Base-by-base conservation (phyloP, 2,888 invertebrate genomes). In the Drosophila meridiana region DNA sequence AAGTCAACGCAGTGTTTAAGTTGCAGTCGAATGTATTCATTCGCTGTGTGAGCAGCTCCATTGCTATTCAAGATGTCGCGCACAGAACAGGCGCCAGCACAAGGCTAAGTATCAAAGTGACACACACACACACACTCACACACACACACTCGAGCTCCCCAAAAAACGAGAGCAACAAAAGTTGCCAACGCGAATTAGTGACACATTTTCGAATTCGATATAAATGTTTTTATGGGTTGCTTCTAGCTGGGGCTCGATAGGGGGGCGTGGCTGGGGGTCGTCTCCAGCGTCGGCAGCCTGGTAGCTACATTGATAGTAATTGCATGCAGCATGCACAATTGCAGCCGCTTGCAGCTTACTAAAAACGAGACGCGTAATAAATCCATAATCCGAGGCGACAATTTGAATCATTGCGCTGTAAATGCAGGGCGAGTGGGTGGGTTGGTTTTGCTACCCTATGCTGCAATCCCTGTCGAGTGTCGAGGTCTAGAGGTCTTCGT, bases 351-450 rank as follows among this genome's bases (percentile, higher is more conserved):
- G 85, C 64, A 79, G 84, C 83, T 82, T 80, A 80, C 85, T 71
- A 87, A 78, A 75, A 88, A 80, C 81, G 89, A 85, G 89, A 83
- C 87, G 85, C 85, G 89, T 85, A 87, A 87, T 89, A 87, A 89
- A 87, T 89, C 87, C 87, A 87, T 89, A 87, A 87, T 89, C 87
- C 87, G 68, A 87, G 87, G 87, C 89, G 87, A 87, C 89, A 87
- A 87, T 87, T 87, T 89, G 87, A 87, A 89, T 87, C 89, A 87
- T 87, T 87, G 87, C 85, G 60, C 78, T 88, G 72, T 80, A 86
- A 80, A 86, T 86, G 76, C 73, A 66, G 38, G 45, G 43, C 42
- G 59, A 42, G 30, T 20, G 13, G 2, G 32, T 2, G 28, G 1
- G 8, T 2, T 8, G 32, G n/a, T 20, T 32, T 6, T 11, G n/a